Conservation (phyloP, 2,113 vertebrate species). For the Cyprinus carpio region DNA sequence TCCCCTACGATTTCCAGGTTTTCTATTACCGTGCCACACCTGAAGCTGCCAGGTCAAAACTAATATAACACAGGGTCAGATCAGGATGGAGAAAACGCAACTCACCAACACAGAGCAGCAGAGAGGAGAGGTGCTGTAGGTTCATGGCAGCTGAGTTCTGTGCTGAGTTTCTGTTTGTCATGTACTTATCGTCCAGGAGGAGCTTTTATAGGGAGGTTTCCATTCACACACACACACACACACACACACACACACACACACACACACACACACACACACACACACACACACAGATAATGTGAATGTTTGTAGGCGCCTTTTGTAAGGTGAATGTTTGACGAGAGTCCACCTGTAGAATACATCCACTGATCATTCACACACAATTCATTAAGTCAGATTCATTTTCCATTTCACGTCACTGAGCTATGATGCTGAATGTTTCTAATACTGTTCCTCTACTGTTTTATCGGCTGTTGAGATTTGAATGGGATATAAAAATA, state of each 20-base stretch:
- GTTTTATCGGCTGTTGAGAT: too few species aligned
- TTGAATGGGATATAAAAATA: neutral
- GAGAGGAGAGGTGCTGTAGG: conserved; percentile 25
- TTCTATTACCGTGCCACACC: too few species aligned
- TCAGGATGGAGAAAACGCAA: neutral
- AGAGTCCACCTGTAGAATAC: neutral
- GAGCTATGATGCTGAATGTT: neutral
- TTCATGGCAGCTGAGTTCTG: conserved; percentile 44
- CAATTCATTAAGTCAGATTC: neutral
- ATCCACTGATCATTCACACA: neutral
- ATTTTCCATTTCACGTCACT: conserved; percentile 13
- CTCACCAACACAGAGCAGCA: conserved; percentile 50
- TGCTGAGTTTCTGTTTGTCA: conserved; percentile 36
- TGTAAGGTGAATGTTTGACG: conserved; percentile 2
- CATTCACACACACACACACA: conserved; percentile 4
- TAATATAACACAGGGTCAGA: neutral
- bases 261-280: neutral
- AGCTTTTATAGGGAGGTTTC: conserved; percentile 41
- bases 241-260: too few species aligned
- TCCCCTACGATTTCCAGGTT: neutral
- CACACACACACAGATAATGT: neutral
- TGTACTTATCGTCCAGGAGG: conserved; percentile 14
- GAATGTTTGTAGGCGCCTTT: conserved; percentile 10
- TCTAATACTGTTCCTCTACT: too few species aligned
- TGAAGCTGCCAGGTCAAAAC: neutral